Evolutionary conservation across 2,797 vertebrate species (phyloP).

Genomic region (Thaleichthys pacificus): DNA sequence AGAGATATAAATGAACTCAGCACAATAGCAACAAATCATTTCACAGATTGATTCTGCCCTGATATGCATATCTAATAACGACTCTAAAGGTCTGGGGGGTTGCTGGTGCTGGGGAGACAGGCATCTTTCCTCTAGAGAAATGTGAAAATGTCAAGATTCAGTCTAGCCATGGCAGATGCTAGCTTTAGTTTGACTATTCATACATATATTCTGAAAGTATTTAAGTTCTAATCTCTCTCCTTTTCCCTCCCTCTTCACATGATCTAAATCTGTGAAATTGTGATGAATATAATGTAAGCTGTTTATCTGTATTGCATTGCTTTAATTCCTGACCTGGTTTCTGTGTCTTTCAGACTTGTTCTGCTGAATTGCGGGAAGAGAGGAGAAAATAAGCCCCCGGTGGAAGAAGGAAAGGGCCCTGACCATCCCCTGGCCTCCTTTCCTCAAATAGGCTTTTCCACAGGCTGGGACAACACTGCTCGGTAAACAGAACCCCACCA

Average conservation of each 20-base stretch:
- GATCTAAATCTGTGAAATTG: constrained; percentile 8
- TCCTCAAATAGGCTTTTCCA: constrained; percentile 21
- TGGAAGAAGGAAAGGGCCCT: constrained; percentile 30
- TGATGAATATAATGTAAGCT: background rate
- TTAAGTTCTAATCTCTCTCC: background rate
- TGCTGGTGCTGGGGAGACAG: constrained; percentile 26
- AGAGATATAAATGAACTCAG: constrained; percentile 36
- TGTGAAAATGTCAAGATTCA: constrained; percentile 21
- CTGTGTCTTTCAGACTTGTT: constrained; percentile 72
- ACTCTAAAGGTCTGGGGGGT: constrained; percentile 24
- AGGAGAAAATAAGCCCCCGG: constrained; percentile 13
- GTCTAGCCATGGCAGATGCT: background rate
- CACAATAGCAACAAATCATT: constrained; percentile 33
- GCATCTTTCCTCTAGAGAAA: constrained; percentile 20
- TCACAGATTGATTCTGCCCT: constrained; percentile 43
- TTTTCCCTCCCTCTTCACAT: background rate
- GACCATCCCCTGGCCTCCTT: constrained; percentile 23
- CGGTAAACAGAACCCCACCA: constrained; percentile 11
- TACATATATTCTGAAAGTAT: too few relatives aligned
- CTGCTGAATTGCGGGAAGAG: constrained; percentile 38
- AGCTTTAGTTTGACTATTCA: too few relatives aligned
- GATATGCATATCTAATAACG: constrained; percentile 45
- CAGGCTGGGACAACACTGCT: constrained; percentile 32
- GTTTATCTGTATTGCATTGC: background rate
- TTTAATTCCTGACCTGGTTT: constrained; percentile 43